Evolutionary conservation across 2,888 invertebrate genomes (phyloP).

Genomic region (Ophion ventricosus): DNA sequence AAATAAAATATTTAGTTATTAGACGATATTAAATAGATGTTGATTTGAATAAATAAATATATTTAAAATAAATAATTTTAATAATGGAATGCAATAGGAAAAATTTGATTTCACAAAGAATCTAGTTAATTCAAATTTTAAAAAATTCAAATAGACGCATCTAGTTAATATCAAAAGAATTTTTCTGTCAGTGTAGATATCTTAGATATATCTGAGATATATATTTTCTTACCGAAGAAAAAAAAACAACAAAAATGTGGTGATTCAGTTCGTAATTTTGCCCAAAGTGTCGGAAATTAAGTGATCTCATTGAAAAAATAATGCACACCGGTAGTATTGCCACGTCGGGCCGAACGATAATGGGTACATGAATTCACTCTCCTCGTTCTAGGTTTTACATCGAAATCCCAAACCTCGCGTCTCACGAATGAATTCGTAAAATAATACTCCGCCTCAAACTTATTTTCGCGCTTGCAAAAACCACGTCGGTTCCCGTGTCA

Average conservation of each 20-base stretch:
- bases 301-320: background rate
- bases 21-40: no score
- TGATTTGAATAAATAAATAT: no score
- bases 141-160: no score
- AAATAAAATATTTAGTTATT: no score
- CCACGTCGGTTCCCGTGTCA: background rate
- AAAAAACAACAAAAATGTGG: background rate
- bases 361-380: slow-evolving; percentile 22
- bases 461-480: background rate
- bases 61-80: no score
- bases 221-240: no score
- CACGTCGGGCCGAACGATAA: slow-evolving; percentile 7
- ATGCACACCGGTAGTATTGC: slow-evolving; percentile 16
- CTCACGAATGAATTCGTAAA: background rate
- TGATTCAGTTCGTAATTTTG: background rate
- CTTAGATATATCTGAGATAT: no score
- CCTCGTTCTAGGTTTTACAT: slow-evolving; percentile 20
- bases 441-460: background rate
- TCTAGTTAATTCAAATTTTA: no score
- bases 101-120: no score
- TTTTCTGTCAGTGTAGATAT: no score
- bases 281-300: slow-evolving; percentile 12
- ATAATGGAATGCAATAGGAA: no score
- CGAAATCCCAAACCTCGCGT: background rate
- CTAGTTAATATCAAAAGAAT: no score